Evolutionary conservation across 2,888 invertebrate species (phyloP).

Genomic region (Anoncus sp.): DNA sequence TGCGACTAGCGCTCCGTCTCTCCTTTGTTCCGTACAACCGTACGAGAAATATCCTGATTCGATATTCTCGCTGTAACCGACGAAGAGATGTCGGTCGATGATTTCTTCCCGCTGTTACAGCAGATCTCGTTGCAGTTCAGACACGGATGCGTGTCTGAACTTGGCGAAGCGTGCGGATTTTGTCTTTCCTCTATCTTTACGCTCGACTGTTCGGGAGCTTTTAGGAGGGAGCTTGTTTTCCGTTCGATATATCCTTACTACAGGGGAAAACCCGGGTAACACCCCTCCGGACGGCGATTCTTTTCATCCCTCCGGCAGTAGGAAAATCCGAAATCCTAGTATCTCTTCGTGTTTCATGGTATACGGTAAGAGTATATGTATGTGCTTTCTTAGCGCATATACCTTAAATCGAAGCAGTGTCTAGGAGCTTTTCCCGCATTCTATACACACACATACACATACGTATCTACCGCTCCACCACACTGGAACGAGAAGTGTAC

Average conservation of each 20-base stretch:
- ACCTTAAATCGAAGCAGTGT: constrained; percentile 75
- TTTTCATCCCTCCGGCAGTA: constrained; percentile 41
- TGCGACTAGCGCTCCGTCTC: constrained; percentile 9
- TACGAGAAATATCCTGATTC: constrained; percentile 57
- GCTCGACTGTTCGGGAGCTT: constrained; percentile 58
- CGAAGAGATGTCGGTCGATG: constrained; percentile 49
- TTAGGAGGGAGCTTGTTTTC: constrained; percentile 48
- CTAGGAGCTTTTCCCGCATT: constrained; percentile 69
- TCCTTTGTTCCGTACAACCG: constrained; percentile 33
- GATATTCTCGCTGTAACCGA: constrained; percentile 36
- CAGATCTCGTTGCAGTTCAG: constrained; percentile 63
- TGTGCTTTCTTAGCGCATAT: constrained; percentile 56
- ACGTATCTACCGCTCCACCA: constrained; percentile 14
- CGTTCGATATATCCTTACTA: constrained; percentile 44
- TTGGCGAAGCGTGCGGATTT: constrained; percentile 58
- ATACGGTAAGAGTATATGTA: constrained; percentile 49
- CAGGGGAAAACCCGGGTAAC: constrained; percentile 9
- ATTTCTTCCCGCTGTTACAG: constrained; percentile 61
- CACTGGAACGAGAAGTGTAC: constrained; percentile 25
- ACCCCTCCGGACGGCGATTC: constrained; percentile 45
- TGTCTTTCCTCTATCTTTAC: constrained; percentile 48
- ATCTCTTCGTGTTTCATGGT: constrained; percentile 65
- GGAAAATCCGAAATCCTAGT: constrained; percentile 74
- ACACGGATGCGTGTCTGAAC: constrained; percentile 47
- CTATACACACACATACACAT: not conserved